Evolutionary conservation across 2,113 vertebrate genomes (phyloP).

Genomic region (Poecilia latipinna): DNA sequence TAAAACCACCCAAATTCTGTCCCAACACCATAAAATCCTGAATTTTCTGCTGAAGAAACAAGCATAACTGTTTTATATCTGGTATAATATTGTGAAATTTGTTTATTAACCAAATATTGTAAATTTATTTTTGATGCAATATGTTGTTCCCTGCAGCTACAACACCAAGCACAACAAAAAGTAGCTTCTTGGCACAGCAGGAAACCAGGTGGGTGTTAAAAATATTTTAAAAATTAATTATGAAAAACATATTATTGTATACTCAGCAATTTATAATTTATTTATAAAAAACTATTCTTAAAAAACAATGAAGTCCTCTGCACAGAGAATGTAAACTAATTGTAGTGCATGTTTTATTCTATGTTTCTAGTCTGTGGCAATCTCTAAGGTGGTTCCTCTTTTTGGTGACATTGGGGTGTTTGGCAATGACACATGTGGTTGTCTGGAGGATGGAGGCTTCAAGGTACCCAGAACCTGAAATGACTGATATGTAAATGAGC

Average conservation of each 20-base stretch:
- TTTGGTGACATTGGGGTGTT: conserved; percentile 42
- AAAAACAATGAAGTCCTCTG: too few relatives aligned
- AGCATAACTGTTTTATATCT: too few relatives aligned
- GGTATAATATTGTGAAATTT: too few relatives aligned
- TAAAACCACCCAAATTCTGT: too few relatives aligned
- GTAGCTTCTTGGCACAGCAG: neutral
- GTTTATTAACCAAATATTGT: neutral
- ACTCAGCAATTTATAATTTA: neutral
- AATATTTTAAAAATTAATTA: neutral
- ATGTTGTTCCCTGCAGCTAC: conserved; percentile 18
- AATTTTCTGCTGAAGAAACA: too few relatives aligned
- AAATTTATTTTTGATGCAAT: neutral
- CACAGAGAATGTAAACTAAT: neutral
- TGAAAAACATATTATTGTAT: neutral
- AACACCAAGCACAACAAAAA: conserved; percentile 5
- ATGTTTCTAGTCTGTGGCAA: conserved; percentile 58
- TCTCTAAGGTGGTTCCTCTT: conserved; percentile 70
- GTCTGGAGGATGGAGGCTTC: conserved; percentile 27
- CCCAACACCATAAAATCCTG: too few relatives aligned
- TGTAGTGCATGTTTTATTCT: neutral
- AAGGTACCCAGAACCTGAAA: neutral
- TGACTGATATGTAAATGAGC: conserved; percentile 3
- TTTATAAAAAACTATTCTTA: too few relatives aligned
- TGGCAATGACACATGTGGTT: conserved; percentile 20
- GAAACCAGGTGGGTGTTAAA: conserved; percentile 32